Conservation (phyloP, 1,140 invertebrate species). For the Eciton burchellii region DNA sequence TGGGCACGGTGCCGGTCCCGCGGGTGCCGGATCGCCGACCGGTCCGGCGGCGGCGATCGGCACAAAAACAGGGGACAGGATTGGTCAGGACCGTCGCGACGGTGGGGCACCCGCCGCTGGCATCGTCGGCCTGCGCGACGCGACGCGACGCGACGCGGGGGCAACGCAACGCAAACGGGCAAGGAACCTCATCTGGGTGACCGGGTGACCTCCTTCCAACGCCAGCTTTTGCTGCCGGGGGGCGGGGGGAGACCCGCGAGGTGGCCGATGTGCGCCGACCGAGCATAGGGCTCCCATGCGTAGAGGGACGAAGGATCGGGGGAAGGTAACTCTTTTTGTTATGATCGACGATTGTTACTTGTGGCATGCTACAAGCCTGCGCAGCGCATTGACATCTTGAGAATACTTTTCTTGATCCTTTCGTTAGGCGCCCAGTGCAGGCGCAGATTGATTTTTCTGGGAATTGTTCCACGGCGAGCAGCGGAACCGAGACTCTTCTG, state of each 20-base stretch:
- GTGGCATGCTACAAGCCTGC: not conserved
- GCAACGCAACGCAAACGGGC: slow-evolving; percentile 72
- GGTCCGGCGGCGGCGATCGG: slow-evolving; percentile 66
- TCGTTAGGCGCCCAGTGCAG: no score
- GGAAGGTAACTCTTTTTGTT: not conserved
- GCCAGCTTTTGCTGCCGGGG: slow-evolving; percentile 60
- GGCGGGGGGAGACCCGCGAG: slow-evolving; percentile 43
- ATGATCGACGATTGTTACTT: not conserved
- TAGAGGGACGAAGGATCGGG: slow-evolving; percentile 1
- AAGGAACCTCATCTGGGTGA: slow-evolving; percentile 84
- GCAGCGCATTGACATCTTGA: not conserved
- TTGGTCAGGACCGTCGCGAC: slow-evolving; percentile 77
- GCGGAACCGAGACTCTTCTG: not conserved
- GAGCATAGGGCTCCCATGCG: slow-evolving; percentile 1
- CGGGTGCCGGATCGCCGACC: slow-evolving; percentile 77
- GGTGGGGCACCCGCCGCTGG: slow-evolving; percentile 73
- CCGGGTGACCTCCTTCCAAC: slow-evolving; percentile 83
- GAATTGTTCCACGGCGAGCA: not conserved
- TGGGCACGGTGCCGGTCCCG: slow-evolving; percentile 77
- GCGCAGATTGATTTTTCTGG: not conserved
- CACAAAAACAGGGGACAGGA: slow-evolving; percentile 78
- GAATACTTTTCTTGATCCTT: not conserved
- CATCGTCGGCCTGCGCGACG: slow-evolving; percentile 45
- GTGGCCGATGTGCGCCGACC: not conserved
- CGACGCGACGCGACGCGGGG: slow-evolving; percentile 68